Percentiles rank a stretch among this genome's conserved stretches.
Conservation (phyloP, 1,140 invertebrate species). For the Laupala kohalensis region DNA sequence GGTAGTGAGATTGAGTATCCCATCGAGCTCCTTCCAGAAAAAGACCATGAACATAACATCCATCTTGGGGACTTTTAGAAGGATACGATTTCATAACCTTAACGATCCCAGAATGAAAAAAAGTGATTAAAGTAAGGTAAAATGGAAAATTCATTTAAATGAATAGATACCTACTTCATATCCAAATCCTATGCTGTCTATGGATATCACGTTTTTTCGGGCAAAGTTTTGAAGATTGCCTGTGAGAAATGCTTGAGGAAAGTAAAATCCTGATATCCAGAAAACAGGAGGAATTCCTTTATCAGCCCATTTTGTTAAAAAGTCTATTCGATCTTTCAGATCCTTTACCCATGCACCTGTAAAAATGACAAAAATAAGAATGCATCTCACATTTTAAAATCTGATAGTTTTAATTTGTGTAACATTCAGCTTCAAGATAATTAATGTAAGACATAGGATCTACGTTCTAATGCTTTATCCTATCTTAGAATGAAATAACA, state of each 20-base stretch:
- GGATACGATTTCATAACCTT: constrained; percentile 23
- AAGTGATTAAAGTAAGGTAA: not conserved
- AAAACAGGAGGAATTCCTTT: constrained; percentile 56
- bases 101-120: not conserved
- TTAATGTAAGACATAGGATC: no score
- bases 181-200: constrained; percentile 59
- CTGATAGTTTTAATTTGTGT: no score
- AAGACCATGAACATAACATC: constrained; percentile 55
- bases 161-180: constrained; percentile 41
- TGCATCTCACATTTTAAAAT: no score
- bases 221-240: constrained; percentile 72
- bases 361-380: not conserved
- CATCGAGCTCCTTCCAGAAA: constrained; percentile 62
- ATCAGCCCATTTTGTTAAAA: constrained; percentile 51
- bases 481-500: no score
- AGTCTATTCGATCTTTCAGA: constrained; percentile 41
- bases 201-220: constrained; percentile 56
- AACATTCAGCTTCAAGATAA: no score
- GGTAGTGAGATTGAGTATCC: constrained; percentile 32
- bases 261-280: constrained; percentile 79
- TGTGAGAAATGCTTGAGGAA: constrained; percentile 74
- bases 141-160: not conserved
- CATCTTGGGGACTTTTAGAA: constrained; percentile 38
- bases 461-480: no score
- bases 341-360: constrained; percentile 48